Percentiles rank a stretch among this genome's conserved stretches.
phyloP scores from a whole-genome alignment of 2,888 invertebrate genomes.

The Calameuta pallipes region DNA sequence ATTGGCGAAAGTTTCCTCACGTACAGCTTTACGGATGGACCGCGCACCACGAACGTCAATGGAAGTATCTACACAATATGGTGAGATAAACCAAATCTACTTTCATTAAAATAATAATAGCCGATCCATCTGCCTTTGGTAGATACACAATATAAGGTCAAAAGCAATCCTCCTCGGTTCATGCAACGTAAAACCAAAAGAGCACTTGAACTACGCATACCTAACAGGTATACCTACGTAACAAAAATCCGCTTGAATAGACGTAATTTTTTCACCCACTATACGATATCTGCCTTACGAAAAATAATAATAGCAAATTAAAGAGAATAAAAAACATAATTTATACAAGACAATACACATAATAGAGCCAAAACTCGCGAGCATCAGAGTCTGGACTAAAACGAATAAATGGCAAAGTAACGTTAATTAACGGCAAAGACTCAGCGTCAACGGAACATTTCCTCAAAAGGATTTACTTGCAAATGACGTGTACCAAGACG shows the following conservation, averaged over 20 bases:
- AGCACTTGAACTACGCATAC: too few relatives aligned
- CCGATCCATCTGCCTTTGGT: not conserved
- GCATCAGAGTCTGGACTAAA: not conserved
- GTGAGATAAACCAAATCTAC: conserved; percentile 2
- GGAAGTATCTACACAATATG: conserved; percentile 11
- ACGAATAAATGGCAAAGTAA: not conserved
- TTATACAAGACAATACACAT: not conserved
- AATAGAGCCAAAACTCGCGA: not conserved
- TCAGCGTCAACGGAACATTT: not conserved
- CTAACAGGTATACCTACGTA: not conserved
- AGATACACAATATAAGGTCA: not conserved
- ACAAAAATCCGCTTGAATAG: not conserved
- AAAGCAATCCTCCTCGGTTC: not conserved
- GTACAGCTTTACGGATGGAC: conserved; percentile 21
- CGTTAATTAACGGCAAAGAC: not conserved
- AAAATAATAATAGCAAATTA: not conserved
- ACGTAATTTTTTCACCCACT: not conserved
- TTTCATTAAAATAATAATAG: not conserved
- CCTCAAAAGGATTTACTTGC: not conserved
- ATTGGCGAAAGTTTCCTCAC: conserved; percentile 22
- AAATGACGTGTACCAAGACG: not conserved
- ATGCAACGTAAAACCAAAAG: too few relatives aligned
- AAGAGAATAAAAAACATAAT: not conserved
- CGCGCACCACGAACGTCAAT: conserved; percentile 16
- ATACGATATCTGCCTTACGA: not conserved